Base-by-base conservation (phyloP, 2,797 vertebrate species). In the Diplodus puntazzo region DNA sequence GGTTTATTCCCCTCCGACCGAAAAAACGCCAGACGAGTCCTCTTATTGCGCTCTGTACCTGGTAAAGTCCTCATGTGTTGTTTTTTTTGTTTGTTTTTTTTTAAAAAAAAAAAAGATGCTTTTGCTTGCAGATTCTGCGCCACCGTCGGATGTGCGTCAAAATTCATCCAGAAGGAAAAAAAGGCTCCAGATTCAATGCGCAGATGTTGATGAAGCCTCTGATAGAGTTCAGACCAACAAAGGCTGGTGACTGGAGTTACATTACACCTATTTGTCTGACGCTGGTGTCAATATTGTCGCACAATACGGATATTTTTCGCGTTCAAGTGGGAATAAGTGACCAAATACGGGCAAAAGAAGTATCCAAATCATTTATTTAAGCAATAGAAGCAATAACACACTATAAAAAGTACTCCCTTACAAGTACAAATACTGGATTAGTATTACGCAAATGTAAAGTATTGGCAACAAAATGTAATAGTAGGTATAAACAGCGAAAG, bases 151-250 rank as follows among this genome's bases (percentile, higher is more conserved):
- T 82, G 80, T 85, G 90, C 79, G 82, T 85, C 90, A 86, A 62
- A 52, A 78, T 76, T 46, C 23, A 46, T 25, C 45, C 42, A 49
- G 52, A 9, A 55, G 66, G 30, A 7, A 34, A 34, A 81, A 86
- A 86, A 82, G 21, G 83, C 53, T 81, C 63, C 79, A 83, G 79
- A 93, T 81, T 75, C 75, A 85, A 78, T 83, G 76, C 63, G 87
- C 92, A 93, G 91, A 92, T 94, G 91, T 91, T 74, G 54, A 81
- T 66, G 58, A 73, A 62, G 57, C 14, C n/a, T 54, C 45, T 42
- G 76, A 82, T 61, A 59, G 55, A 7, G 64, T 34, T 59, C 65
- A 3, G 61, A 58, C 10, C 49, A 70, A 70, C 65, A 66, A 45
- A 82, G 53, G 71, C 61, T 62, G 67, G 68, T 62, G 58, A 21